Conservation (phyloP, 2,113 vertebrate genomes). For the Chitala chitala region DNA sequence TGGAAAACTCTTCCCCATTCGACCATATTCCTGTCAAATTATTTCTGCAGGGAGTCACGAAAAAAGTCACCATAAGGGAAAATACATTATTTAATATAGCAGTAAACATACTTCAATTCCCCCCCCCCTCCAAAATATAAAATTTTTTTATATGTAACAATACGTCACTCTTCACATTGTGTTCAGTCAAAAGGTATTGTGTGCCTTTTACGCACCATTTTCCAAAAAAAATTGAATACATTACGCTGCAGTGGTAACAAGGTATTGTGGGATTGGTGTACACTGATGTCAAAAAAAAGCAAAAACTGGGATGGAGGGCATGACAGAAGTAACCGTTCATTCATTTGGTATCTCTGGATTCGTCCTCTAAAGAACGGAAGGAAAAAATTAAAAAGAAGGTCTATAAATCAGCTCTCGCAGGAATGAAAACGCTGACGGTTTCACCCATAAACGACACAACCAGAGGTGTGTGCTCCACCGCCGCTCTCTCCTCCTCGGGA, state of each 20-base stretch:
- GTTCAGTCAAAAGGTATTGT: background rate
- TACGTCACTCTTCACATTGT: slow-evolving; percentile 9
- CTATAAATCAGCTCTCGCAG: too few relatives aligned
- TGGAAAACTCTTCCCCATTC: background rate
- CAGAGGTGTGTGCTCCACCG: background rate
- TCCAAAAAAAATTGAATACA: background rate
- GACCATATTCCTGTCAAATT: background rate
- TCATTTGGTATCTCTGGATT: background rate
- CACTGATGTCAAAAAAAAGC: background rate
- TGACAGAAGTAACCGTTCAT: background rate
- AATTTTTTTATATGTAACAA: slow-evolving; percentile 17
- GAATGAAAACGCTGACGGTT: background rate
- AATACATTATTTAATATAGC: slow-evolving; percentile 18
- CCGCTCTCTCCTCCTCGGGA: background rate
- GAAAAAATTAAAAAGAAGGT: too few relatives aligned
- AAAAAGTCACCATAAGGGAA: background rate
- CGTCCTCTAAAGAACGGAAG: background rate
- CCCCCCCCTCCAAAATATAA: slow-evolving; percentile 17
- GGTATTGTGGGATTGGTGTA: background rate
- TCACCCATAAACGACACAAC: background rate
- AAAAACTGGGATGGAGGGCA: background rate
- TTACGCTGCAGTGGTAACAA: background rate
- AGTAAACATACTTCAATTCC: background rate
- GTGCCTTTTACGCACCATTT: background rate
- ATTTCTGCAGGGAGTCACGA: background rate